Base-by-base conservation (phyloP, 2,888 invertebrate genomes). In the Philonicus albiceps region DNA sequence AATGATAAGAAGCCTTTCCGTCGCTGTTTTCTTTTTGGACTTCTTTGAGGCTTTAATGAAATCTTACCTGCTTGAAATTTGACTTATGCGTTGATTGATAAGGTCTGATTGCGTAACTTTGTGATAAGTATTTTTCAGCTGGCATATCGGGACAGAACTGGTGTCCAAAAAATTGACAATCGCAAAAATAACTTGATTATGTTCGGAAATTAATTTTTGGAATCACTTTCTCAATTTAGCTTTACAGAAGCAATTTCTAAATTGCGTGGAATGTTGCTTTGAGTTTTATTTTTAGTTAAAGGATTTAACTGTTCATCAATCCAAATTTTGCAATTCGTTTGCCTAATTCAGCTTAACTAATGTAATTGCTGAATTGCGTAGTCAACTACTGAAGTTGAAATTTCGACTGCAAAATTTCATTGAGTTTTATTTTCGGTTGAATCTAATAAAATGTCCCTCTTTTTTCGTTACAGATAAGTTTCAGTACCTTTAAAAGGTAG, bases 401-500 rank as follows among this genome's bases (percentile, higher is more conserved):
- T 40, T 13, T 43, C 11, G 16, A 43, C 13, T 19, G 0, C 6
- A 0, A 3, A 49, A n/a, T 19, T 49, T 16, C n/a, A 49, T 30
- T 73, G 40, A 16, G 13, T 16, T 43, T 2, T 43, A 16, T 73
- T 73, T 73, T 11, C 4, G 4, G 3, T n/a, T 27, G 1, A 13
- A 73, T 13, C 27, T 43, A 72, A 73, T 43, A 22, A 8, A 7
- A 5, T 37, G 13, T 34, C 37, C 34, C 0, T 3, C 13, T 76
- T 37, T 73, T 80, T 85, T 78, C 74, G 37, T 87, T 87, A 73
- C 85, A 87, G 87, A 74, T 87, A 85, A 85, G 85, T 43, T 27
- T 78, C 87, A 87, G 80, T 85, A 75, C 87, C 87, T 85, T 85
- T 87, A 87, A 85, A 85, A 85, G 85, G 80, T 85, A 27, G 75